Evolutionary conservation across 1,140 invertebrate species (phyloP), one percentile per base, ranked within the genome.

Genomic region (Neodiprion pinetum): DNA sequence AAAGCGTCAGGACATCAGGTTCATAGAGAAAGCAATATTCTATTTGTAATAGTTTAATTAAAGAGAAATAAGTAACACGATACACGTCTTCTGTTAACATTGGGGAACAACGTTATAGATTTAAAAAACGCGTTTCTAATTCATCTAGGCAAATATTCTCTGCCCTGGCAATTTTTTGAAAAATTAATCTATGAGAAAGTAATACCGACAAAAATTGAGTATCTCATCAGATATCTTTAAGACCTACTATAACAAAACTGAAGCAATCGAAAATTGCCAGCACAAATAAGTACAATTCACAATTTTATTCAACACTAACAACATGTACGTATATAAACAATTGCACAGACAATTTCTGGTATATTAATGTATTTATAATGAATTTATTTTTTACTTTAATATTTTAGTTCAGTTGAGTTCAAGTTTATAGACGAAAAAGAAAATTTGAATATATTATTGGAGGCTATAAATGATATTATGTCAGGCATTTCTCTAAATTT

Each of bases 241-340:
- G 11, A 61, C 53, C 53, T 61, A 9, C n/a, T 14, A 5, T 40
- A 17, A 61, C 2, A 40, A 53, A 53, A 61, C 70, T 70, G 48
- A 68, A 73, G 48, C 67, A 48, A 65, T 70, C 67, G 72, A 50
- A 76, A 76, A 76, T 73, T 47, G 71, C 71, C 71, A 76, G 75
- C 61, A 66, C 74, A 71, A 75, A 74, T 23, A 68, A 48, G 67
- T 67, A 68, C 67, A 66, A 68, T 48, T 67, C 67, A 61, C 48
- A 71, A 71, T 65, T 48, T 48, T 21, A 9, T 11, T 48, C 23
- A 50, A 71, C 48, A 48, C 70, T 71, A 75, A 66, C 74, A 75
- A 75, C 74, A 72, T 71, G 53, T 67, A 75, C 68, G 71, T 75
- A 75, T 72, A 75, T 65, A 75, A 76, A 76, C 75, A 76, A 73